phyloP scores from a whole-genome alignment of 1,140 invertebrate genomes.

The Aphaenogaster floridana region DNA sequence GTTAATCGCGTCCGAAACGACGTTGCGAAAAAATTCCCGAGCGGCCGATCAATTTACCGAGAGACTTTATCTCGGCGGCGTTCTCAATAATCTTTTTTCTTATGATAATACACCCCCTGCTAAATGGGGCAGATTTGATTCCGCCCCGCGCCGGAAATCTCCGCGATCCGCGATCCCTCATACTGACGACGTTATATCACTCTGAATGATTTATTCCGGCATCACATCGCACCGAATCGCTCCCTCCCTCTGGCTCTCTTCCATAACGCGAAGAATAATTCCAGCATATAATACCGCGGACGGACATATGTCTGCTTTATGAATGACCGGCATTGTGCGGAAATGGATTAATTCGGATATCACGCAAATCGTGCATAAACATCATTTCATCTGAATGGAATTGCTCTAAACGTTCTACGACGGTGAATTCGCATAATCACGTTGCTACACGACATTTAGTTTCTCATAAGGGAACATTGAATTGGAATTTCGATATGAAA shows the following conservation, averaged over 20 bases:
- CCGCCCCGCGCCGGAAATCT: background rate
- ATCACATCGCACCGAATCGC: slow-evolving; percentile 44
- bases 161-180: slow-evolving; percentile 15
- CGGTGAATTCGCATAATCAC: slow-evolving; percentile 7
- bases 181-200: slow-evolving; percentile 44
- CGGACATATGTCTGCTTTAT: slow-evolving; percentile 53
- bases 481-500: slow-evolving; percentile 9
- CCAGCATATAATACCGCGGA: background rate
- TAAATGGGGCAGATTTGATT: slow-evolving; percentile 61
- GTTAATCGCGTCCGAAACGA: slow-evolving; percentile 51
- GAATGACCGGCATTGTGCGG: slow-evolving; percentile 61
- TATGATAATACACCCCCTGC: slow-evolving; percentile 21
- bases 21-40: slow-evolving; percentile 48
- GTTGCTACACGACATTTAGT: slow-evolving; percentile 24
- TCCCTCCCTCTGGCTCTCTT: slow-evolving; percentile 21
- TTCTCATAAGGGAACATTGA: background rate
- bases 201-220: slow-evolving; percentile 62
- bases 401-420: slow-evolving; percentile 38
- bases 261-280: slow-evolving; percentile 71
- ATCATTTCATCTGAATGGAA: slow-evolving; percentile 53
- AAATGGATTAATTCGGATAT: slow-evolving; percentile 70
- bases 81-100: slow-evolving; percentile 49
- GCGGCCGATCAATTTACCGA: slow-evolving; percentile 53
- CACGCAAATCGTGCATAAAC: slow-evolving; percentile 51
- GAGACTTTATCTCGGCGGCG: slow-evolving; percentile 28